phyloP scores from a whole-genome alignment of 2,888 invertebrate species.

The Folsomia candida region DNA sequence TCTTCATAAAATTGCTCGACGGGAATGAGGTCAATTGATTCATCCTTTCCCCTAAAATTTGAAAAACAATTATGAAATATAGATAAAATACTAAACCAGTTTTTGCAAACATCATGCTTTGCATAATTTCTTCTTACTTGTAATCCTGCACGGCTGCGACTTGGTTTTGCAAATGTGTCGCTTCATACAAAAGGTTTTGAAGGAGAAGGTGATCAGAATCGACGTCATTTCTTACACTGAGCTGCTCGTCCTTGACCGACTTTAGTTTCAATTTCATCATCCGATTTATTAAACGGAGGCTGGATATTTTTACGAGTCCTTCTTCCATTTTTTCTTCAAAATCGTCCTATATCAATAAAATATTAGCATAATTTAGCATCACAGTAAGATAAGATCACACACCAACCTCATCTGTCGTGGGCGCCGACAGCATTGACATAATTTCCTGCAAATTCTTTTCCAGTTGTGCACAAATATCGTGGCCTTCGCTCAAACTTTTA shows the following conservation, averaged over 20 bases:
- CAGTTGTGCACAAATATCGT: conserved; percentile 11
- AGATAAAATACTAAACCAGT: neutral
- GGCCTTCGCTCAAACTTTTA: conserved; percentile 9
- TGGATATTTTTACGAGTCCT: conserved; percentile 30
- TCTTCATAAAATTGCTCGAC: conserved; percentile 78
- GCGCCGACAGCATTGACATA: conserved; percentile 16
- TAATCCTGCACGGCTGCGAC: conserved; percentile 92
- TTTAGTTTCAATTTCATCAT: conserved; percentile 44
- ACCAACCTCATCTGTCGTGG: neutral
- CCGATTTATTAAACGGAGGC: conserved; percentile 40
- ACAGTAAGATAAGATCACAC: neutral
- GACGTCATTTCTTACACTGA: conserved; percentile 63
- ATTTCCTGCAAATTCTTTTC: conserved; percentile 27
- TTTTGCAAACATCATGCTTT: neutral
- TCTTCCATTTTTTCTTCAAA: conserved; percentile 32
- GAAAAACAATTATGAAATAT: neutral
- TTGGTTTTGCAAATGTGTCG: conserved; percentile 88
- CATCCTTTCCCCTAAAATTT: conserved; percentile 75
- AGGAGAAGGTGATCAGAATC: conserved; percentile 85
- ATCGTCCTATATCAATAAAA: conserved; percentile 23
- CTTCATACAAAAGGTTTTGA: conserved; percentile 91
- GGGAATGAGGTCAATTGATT: conserved; percentile 82
- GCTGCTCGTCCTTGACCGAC: conserved; percentile 41
- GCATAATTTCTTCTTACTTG: conserved; percentile 58
- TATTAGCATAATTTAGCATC: neutral